Evolutionary conservation across 2,888 invertebrate species (phyloP), one percentile per base, ranked within the genome.

Genomic region (Hyposoter dolosus): DNA sequence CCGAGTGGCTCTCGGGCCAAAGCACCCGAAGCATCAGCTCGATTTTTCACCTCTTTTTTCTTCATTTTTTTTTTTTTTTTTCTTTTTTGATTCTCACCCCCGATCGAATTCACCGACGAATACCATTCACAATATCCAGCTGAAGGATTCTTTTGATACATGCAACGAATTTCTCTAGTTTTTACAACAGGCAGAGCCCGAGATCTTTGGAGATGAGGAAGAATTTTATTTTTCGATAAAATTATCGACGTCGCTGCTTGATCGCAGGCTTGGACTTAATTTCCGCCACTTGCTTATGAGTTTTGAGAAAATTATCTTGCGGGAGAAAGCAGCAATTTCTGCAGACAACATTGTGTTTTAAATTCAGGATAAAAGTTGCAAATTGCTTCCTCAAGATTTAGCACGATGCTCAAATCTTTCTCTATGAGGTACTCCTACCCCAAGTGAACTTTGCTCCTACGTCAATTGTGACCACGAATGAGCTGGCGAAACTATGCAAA

Each of bases 391-490:
- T n/a, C n/a, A n/a, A n/a, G n/a, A n/a, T n/a, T n/a, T n/a, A n/a
- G n/a, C n/a, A n/a, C n/a, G n/a, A 28, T 28, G 28, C 28, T 28
- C 28, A 28, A 28, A 28, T 28, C 28, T 28, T 28, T 28, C 28
- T 28, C 28, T 28, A 28, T 28, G 28, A n/a, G n/a, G n/a, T n/a
- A 56, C 71, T 74, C 60, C 68, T 40, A 66, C 50, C 40, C 35
- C 1, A 40, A 68, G 35, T 35, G 32, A 84, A 84, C 79, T 84
- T 68, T 79, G 50, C 60, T 63, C 79, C 79, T n/a, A 47, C 82
- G 78, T 78, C 79, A 66, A 78, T 84, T 82, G 78, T 77, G 60
- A 76, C 75, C 77, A 71, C 77, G 79, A 82, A 85, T 80, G 69
- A 84, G 69, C 77, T 71, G 9, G 69, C 60, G 45, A 80, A 75